Base-by-base conservation (phyloP, 92 coral and sea anemone species). In the Zoanthus sociatus region DNA sequence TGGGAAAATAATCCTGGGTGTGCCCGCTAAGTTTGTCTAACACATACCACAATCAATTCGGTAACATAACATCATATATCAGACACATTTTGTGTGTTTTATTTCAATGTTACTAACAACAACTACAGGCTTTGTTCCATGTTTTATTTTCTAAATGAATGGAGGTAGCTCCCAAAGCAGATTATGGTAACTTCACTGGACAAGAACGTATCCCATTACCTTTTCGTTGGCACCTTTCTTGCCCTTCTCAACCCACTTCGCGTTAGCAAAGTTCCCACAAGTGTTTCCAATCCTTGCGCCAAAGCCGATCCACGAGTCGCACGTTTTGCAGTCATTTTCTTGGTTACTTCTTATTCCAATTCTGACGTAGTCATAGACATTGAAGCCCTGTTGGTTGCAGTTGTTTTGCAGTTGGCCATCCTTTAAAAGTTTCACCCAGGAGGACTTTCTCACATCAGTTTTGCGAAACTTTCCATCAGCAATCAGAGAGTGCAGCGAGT, bases 311-410 rank as follows among this genome's bases (percentile, higher is more conserved):
- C 83, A 78, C 17, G 83, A 78, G 15, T 78, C 70, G 70, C 83
- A 78, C 55, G 83, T 10, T 0, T 32, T 56, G 70, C 83, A 78
- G 26, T 78, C 15, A 51, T 78, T 32, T 48, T 78, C 83, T 21
- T 78, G 83, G 46, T 78, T 78, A 1, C 48, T 21, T 15, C 70
- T 78, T 42, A 78, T 78, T 9, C 83, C 83, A 18, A 78, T 78
- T 42, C 83, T 78, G 50, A 32, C 50, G 66, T 78, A 31, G 5
- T 17, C 9, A 1, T 0, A 6, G 2, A 78, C 70, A 51, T 78
- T 78, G 71, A 78, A 78, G 71, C 83, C 83, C 33, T 58, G 83
- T 37, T 78, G 31, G 42, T 78, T 78, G 83, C 83, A 78, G 26
- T 78, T 78, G 0, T 5, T 33, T 78, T 78, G 83, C 42, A 78